Conservation (phyloP, 2,888 invertebrate genomes). For the Aleiodes leptofemur region DNA sequence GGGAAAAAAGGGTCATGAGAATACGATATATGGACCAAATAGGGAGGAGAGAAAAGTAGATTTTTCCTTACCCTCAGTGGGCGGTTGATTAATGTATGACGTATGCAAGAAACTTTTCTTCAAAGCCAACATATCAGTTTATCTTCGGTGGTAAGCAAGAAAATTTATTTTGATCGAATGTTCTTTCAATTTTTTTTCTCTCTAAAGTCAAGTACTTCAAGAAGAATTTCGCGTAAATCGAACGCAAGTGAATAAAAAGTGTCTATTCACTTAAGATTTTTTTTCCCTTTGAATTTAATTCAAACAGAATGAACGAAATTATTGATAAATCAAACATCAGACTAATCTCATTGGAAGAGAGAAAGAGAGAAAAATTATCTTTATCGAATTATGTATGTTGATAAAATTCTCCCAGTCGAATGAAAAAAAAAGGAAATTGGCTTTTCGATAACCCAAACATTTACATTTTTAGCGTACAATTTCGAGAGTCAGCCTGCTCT, state of each 20-base stretch:
- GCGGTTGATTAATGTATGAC: constrained; percentile 62
- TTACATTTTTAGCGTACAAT: constrained; percentile 26
- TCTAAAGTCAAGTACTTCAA: no score
- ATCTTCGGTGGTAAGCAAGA: constrained; percentile 9
- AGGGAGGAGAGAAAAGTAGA: constrained; percentile 62
- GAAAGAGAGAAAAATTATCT: background rate
- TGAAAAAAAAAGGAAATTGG: constrained; percentile 10
- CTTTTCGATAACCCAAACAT: constrained; percentile 29
- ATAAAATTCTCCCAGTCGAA: background rate
- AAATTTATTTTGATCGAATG: constrained; percentile 33
- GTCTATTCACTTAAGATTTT: no score
- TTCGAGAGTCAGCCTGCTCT: constrained; percentile 28
- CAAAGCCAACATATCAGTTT: background rate
- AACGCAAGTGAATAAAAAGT: no score
- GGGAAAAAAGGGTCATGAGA: constrained; percentile 36
- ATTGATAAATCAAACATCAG: background rate
- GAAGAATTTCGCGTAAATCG: no score
- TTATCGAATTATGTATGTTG: constrained; percentile 2
- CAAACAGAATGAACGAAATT: no score
- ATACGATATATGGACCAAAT: constrained; percentile 56
- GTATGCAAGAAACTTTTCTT: constrained; percentile 51
- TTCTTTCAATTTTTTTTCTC: no score
- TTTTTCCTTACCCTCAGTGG: constrained; percentile 45
- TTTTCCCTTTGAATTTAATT: no score
- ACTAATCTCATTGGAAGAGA: background rate